Evolutionary conservation across 2,113 vertebrate genomes (phyloP).

Genomic region (Sitta europaea): DNA sequence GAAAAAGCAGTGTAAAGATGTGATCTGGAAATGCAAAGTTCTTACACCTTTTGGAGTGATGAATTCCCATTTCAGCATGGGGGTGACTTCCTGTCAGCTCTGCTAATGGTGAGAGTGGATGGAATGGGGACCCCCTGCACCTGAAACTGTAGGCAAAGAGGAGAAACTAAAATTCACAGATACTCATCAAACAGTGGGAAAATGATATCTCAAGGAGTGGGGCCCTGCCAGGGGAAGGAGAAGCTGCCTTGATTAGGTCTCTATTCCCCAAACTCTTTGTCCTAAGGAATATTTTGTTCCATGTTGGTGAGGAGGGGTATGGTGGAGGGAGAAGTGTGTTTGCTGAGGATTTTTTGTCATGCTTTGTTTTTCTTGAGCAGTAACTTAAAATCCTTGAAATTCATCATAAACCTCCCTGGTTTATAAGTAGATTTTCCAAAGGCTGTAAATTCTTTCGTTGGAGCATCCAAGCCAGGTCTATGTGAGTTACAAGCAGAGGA

Average conservation of each 20-base stretch:
- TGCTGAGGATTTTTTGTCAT: background rate
- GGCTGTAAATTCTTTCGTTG: background rate
- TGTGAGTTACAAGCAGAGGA: background rate
- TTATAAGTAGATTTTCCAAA: background rate
- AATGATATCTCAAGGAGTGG: background rate
- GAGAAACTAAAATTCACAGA: background rate
- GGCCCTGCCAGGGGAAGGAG: background rate
- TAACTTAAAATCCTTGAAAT: background rate
- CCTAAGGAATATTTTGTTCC: background rate
- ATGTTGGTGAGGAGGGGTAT: rapidly evolving
- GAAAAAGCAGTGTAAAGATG: background rate
- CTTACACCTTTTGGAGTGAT: background rate
- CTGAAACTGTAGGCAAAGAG: background rate
- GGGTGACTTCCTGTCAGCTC: rapidly evolving
- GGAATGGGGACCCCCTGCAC: background rate
- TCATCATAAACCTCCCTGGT: background rate
- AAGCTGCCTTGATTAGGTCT: background rate
- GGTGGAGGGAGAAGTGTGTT: rapidly evolving
- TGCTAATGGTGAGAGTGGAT: background rate
- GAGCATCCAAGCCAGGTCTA: background rate
- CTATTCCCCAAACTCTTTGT: background rate
- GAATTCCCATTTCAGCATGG: background rate
- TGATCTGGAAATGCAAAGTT: background rate
- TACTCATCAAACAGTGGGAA: background rate
- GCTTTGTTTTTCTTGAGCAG: background rate